Conservation (phyloP, 1,140 invertebrate species). For the Copidosoma floridanum region DNA sequence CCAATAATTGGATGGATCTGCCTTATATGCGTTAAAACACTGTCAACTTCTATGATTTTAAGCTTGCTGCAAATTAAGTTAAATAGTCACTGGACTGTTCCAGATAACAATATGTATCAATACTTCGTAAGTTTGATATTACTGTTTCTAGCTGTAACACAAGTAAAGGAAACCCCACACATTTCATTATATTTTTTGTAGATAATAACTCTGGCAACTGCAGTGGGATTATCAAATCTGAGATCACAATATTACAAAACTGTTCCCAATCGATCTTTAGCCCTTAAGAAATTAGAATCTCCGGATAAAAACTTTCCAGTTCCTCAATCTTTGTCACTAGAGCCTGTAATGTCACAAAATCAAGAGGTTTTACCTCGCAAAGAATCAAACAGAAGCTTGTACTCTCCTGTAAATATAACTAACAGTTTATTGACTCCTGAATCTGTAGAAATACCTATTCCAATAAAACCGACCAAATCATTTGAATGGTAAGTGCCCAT, state of each 20-base stretch:
- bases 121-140: constrained; percentile 39
- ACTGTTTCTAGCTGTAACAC: no score
- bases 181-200: neutral
- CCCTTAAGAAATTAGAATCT: constrained; percentile 36
- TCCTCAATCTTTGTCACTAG: neutral
- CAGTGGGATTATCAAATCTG: constrained; percentile 42
- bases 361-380: neutral
- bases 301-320: neutral
- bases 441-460: constrained; percentile 30
- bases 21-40: constrained; percentile 32
- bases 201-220: constrained; percentile 14
- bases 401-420: constrained; percentile 34
- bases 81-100: constrained; percentile 30
- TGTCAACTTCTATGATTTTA: constrained; percentile 33
- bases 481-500: constrained; percentile 31
- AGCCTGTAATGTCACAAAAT: constrained; percentile 2
- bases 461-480: constrained; percentile 26
- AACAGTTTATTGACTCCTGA: constrained; percentile 22
- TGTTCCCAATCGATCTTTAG: constrained; percentile 23
- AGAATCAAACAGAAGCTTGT: constrained; percentile 2
- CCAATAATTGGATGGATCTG: constrained; percentile 43
- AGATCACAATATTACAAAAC: constrained; percentile 31
- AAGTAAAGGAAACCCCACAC: no score
- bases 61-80: constrained; percentile 35
- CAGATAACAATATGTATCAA: constrained; percentile 38